These are phyloP conservation scores for Battus philenor DNA, from an alignment of 1,140 invertebrate species.

Conservation along the genomic window DNA sequence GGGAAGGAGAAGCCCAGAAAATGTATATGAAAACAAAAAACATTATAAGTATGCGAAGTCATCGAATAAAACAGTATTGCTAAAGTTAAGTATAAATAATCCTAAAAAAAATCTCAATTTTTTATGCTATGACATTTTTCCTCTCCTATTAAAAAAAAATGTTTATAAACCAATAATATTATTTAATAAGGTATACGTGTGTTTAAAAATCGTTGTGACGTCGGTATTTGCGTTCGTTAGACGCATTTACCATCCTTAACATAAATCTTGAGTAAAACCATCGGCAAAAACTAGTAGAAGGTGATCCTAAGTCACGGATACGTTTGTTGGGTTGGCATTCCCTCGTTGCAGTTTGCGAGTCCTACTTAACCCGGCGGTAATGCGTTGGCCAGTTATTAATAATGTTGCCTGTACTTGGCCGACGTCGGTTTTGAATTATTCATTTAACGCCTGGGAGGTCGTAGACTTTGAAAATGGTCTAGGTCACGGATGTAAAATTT, in stretches of 20 bases:
- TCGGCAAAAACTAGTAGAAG: neutral
- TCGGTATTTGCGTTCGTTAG: neutral
- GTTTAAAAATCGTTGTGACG: neutral
- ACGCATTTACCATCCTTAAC: neutral
- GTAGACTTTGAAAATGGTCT: slow-evolving; percentile 36
- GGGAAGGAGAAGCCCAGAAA: no score
- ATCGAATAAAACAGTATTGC: no score
- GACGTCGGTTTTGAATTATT: slow-evolving; percentile 42
- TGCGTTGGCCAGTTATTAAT: slow-evolving; percentile 34
- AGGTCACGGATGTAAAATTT: slow-evolving; percentile 19
- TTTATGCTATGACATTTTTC: no score
- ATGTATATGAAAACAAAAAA: no score
- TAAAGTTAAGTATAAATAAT: no score
- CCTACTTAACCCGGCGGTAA: slow-evolving; percentile 5
- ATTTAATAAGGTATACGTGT: no score
- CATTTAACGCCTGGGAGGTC: slow-evolving; percentile 45
- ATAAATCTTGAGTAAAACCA: neutral
- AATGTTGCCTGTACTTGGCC: slow-evolving; percentile 29
- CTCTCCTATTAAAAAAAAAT: no score
- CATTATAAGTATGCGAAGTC: no score
- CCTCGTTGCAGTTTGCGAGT: slow-evolving; percentile 8
- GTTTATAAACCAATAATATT: no score
- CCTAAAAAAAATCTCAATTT: no score
- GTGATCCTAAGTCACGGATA: slow-evolving; percentile 1
- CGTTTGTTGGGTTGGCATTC: slow-evolving; percentile 1